phyloP scores from a whole-genome alignment of 2,888 invertebrate genomes.

The Agonopterix subpropinquella region DNA sequence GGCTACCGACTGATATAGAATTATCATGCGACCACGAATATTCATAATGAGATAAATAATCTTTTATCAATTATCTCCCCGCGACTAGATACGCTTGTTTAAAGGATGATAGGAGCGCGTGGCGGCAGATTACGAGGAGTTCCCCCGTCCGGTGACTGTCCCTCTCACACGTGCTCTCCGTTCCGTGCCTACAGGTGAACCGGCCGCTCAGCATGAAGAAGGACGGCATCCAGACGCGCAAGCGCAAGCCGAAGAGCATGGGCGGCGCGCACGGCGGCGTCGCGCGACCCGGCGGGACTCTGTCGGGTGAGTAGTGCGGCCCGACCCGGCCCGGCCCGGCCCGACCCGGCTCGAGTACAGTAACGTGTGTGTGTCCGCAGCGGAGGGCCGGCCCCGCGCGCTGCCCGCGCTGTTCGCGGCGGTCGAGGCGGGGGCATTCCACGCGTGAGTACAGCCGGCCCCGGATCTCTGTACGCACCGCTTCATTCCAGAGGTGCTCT shows the following conservation, averaged over 20 bases:
- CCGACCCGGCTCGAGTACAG: conserved; percentile 6
- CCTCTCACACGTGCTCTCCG: neutral
- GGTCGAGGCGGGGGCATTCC: conserved; percentile 43
- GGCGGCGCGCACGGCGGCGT: conserved; percentile 48
- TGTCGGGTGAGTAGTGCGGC: conserved; percentile 44
- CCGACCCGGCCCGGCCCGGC: neutral
- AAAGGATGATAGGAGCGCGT: conserved; percentile 66
- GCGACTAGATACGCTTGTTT: conserved; percentile 69
- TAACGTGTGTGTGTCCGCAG: conserved; percentile 50
- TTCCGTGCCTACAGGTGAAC: conserved; percentile 80
- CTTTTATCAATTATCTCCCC: conserved; percentile 74
- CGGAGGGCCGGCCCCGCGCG: conserved; percentile 61
- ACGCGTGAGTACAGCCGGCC: conserved; percentile 40
- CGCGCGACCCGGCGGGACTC: conserved; percentile 29
- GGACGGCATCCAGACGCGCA: conserved; percentile 98
- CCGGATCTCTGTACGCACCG: conserved; percentile 16
- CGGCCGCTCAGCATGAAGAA: conserved; percentile 99
- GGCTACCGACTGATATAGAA: conserved; percentile 74
- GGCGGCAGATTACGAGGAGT: conserved; percentile 60
- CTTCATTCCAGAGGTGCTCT: no score
- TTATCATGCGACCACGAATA: conserved; percentile 71
- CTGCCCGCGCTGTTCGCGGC: conserved; percentile 69
- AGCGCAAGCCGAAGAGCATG: conserved; percentile 90
- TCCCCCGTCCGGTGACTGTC: conserved; percentile 38
- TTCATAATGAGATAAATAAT: conserved; percentile 76